Base-by-base conservation (phyloP, 2,888 invertebrate genomes). In the Lithophane semibrunnea region DNA sequence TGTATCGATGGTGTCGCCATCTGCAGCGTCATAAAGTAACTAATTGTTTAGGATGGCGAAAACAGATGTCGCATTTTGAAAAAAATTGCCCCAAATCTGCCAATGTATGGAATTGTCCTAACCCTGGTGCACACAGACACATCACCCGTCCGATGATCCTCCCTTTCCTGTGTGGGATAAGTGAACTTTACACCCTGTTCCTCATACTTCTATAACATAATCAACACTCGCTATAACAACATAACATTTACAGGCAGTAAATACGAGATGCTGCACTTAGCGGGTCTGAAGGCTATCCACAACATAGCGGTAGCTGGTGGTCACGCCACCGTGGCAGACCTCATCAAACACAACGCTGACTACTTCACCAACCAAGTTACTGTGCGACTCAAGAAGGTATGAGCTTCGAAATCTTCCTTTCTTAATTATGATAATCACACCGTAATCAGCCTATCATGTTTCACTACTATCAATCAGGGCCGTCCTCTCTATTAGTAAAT, bases 351-450 rank as follows among this genome's bases (percentile, higher is more conserved):
- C 58, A 98, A 98, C 91, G 97, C 98, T 0, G 98, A 98, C 92
- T 98, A 98, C 91, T 97, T 98, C 90, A 97, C 98, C 0, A 97
- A 97, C 89, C 97, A 98, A 87, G 97, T 98, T 76, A 97, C 97
- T 49, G 92, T 97, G 0, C 96, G 97, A 88, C 95, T 98, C 2
- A 97, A 97, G 77, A 97, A 97, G 94, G 97, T 97, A 90, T 1
- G 21, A 44, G 1, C 56, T 47, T 16, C 10, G 16, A 16, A 16
- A 66, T 18, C 3, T 18, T 24, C 44, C 10, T 24, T 65, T 9
- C 10, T 10, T 18, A 29, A 13, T 65, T 44, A 10, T 65, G 18
- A 64, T 60, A 21, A 42, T 12, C 13, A 24, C 24, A n/a, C 16
- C 3, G 4, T 44, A 24, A 2, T 5, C 0, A 16, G 21, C 8